Evolutionary conservation across 2,888 invertebrate species (phyloP).

Genomic region (Eueremaeus valkanovi): DNA sequence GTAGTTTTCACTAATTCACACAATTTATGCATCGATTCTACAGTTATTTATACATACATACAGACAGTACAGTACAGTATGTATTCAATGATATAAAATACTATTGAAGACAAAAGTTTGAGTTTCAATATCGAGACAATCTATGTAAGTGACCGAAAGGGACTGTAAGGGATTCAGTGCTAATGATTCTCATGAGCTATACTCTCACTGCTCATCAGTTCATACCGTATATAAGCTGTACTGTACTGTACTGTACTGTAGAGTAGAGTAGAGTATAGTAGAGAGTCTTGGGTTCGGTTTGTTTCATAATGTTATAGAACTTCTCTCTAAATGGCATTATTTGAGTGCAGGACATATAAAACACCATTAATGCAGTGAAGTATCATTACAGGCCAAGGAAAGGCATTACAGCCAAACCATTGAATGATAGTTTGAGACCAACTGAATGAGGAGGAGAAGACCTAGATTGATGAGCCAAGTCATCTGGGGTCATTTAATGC

Average conservation of each 20-base stretch:
- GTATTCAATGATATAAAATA: no score
- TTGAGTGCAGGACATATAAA: slow-evolving; percentile 19
- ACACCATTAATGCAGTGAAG: slow-evolving; percentile 28
- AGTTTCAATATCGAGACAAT: not conserved
- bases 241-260: no score
- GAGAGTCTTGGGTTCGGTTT: slow-evolving; percentile 3
- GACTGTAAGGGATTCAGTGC: not conserved
- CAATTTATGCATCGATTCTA: slow-evolving; percentile 18
- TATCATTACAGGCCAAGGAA: not conserved
- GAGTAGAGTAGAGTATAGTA: no score
- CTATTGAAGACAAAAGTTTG: no score
- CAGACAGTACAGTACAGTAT: no score
- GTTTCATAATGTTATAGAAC: no score
- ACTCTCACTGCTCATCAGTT: not conserved
- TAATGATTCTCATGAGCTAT: slow-evolving; percentile 3
- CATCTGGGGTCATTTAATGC: slow-evolving; percentile 17
- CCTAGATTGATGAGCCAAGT: slow-evolving; percentile 32
- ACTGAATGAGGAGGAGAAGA: slow-evolving; percentile 32
- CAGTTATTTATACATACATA: not conserved
- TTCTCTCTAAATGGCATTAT: slow-evolving; percentile 21
- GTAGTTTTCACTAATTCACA: not conserved
- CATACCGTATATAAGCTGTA: no score
- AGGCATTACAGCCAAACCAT: slow-evolving; percentile 6
- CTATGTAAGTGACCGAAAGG: slow-evolving; percentile 21
- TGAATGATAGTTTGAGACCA: not conserved